Evolutionary conservation across 2,797 vertebrate genomes (phyloP).

Genomic region (Falco cherrug): DNA sequence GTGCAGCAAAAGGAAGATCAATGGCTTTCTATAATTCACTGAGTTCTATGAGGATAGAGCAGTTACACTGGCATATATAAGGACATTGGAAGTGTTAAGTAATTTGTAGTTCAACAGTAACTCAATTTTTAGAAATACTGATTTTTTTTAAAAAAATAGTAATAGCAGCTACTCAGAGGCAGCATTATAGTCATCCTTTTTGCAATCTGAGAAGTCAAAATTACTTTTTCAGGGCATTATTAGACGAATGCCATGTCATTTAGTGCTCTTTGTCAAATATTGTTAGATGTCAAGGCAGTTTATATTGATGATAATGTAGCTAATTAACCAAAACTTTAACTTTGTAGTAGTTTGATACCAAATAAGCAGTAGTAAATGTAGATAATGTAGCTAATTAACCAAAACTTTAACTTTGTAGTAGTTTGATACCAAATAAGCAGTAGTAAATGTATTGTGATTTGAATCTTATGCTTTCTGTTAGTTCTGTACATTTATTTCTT

Average conservation of each 20-base stretch:
- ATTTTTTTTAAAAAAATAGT: not conserved
- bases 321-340: slow-evolving; percentile 9
- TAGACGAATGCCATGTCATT: not conserved
- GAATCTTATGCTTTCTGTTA: slow-evolving; percentile 7
- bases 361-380: not conserved
- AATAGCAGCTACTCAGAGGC: not conserved
- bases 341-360: not conserved
- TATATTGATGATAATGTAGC: not conserved
- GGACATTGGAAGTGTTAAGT: not conserved
- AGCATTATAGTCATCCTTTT: not conserved
- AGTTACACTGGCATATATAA: not conserved
- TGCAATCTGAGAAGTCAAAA: not conserved
- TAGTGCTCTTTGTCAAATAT: not conserved
- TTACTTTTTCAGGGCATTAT: not conserved
- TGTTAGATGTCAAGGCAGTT: not conserved
- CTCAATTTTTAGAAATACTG: not conserved
- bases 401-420: not conserved
- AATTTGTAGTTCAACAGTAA: not conserved
- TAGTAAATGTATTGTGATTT: not conserved
- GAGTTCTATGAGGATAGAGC: not conserved
- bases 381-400: slow-evolving; percentile 24
- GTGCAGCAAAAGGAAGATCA: not conserved
- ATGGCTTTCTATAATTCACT: not conserved
- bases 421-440: not conserved
- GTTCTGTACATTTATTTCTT: not conserved